Evolutionary conservation across 2,113 vertebrate genomes (phyloP).

Genomic region (Crocuta crocuta): DNA sequence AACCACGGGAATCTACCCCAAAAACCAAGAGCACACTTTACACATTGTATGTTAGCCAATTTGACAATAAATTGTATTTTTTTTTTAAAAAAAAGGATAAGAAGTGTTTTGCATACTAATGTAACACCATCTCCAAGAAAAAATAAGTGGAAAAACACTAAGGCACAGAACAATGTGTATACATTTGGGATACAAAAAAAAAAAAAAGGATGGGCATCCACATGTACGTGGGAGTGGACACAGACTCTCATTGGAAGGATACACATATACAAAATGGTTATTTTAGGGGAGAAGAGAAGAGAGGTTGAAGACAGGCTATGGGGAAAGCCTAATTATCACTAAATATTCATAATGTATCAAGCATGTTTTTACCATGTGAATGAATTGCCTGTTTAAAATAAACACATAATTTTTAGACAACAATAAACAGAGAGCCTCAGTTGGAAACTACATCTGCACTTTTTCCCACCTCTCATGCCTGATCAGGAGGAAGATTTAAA

Average conservation of each 20-base stretch:
- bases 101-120: neutral
- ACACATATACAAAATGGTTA: neutral
- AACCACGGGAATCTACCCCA: no score
- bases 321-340: neutral
- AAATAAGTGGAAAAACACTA: neutral
- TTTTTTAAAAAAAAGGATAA: neutral
- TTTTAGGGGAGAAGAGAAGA: neutral
- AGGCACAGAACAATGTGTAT: neutral
- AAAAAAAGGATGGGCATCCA: no score
- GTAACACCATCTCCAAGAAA: neutral
- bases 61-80: no score
- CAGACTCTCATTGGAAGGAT: neutral
- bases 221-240: neutral
- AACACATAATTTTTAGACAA: neutral
- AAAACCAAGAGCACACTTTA: no score
- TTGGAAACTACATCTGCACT: neutral
- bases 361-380: neutral
- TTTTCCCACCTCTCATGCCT: neutral
- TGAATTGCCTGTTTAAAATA: neutral
- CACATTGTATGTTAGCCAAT: no score
- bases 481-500: neutral
- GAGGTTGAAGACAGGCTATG: neutral
- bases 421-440: neutral
- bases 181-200: neutral
- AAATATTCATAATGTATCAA: neutral